Evolutionary conservation across 2,797 vertebrate genomes (phyloP).

Genomic region (Cygnus olor): DNA sequence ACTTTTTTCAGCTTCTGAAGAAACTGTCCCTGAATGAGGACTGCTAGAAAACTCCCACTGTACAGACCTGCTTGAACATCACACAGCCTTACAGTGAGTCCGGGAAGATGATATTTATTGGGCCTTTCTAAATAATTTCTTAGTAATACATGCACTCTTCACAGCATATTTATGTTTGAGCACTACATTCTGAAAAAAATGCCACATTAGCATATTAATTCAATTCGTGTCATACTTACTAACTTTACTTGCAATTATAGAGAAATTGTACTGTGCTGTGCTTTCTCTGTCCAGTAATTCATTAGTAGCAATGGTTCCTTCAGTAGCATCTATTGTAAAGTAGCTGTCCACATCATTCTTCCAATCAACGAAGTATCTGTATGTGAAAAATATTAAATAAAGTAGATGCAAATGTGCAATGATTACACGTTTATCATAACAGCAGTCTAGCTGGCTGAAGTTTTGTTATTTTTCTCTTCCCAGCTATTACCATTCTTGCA

Average conservation of each 20-base stretch:
- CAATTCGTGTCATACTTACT: conserved; percentile 88
- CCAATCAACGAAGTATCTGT: conserved; percentile 96
- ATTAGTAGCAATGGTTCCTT: conserved; percentile 95
- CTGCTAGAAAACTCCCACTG: neutral
- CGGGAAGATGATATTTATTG: neutral
- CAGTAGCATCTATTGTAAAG: conserved; percentile 93
- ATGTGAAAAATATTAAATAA: conserved; percentile 36
- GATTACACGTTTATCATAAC: conserved; percentile 61
- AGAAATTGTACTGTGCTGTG: conserved; percentile 93
- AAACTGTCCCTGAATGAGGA: neutral
- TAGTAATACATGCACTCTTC: conserved; percentile 18
- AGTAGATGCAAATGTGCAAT: conserved; percentile 64
- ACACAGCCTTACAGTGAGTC: neutral
- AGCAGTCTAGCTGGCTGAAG: conserved; percentile 40
- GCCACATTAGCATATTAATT: conserved; percentile 40
- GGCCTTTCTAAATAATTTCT: conserved; percentile 7
- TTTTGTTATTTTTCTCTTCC: conserved; percentile 47
- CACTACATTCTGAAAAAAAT: conserved; percentile 5
- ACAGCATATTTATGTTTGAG: conserved; percentile 2
- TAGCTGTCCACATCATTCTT: conserved; percentile 92
- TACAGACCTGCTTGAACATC: neutral
- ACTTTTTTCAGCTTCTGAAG: neutral
- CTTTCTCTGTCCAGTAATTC: conserved; percentile 93
- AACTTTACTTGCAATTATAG: conserved; percentile 95
- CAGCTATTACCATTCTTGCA: conserved; percentile 44